These are phyloP conservation scores for Microtus montanus DNA, from an alignment of 2,113 vertebrate species.

Conservation along the genomic window DNA sequence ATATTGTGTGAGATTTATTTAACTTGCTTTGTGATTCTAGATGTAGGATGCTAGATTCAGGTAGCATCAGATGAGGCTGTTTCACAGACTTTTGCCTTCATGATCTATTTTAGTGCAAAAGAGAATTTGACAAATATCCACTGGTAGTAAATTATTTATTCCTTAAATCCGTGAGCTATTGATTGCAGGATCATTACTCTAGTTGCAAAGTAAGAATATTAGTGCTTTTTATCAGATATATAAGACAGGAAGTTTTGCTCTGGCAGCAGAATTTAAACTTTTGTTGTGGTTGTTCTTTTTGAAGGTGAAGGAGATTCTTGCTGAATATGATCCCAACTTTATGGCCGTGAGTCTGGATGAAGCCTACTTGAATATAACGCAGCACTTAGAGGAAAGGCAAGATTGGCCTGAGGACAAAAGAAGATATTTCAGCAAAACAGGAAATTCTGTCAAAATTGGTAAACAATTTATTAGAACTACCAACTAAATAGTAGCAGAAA, in stretches of 20 bases:
- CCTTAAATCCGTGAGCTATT: constrained; percentile 56
- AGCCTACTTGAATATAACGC: constrained; percentile 97
- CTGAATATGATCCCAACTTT: constrained; percentile 94
- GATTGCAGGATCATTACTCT: constrained; percentile 55
- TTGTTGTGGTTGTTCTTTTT: constrained; percentile 68
- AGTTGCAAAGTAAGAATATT: constrained; percentile 69
- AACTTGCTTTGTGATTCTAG: constrained; percentile 40
- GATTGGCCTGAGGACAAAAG: constrained; percentile 91
- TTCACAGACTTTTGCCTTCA: constrained; percentile 54
- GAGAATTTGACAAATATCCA: constrained; percentile 47
- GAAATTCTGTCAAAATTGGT: constrained; percentile 77
- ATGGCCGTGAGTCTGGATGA: constrained; percentile 96
- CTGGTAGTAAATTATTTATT: constrained; percentile 69
- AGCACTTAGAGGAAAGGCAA: constrained; percentile 91
- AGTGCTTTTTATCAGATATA: constrained; percentile 15
- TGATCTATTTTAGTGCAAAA: constrained; percentile 67
- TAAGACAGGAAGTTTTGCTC: constrained; percentile 62
- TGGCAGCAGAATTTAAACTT: constrained; percentile 64
- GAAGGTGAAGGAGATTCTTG: constrained; percentile 93
- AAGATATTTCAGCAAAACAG: constrained; percentile 81
- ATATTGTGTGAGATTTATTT: constrained; percentile 47
- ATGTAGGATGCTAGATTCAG: constrained; percentile 31
- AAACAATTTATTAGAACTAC: constrained; percentile 64
- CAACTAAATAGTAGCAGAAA: not conserved
- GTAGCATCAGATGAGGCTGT: constrained; percentile 42